Percentiles rank a stretch among this genome's conserved stretches.
Conservation (phyloP, 2,113 vertebrate genomes). For the Thryonomys swinderianus region DNA sequence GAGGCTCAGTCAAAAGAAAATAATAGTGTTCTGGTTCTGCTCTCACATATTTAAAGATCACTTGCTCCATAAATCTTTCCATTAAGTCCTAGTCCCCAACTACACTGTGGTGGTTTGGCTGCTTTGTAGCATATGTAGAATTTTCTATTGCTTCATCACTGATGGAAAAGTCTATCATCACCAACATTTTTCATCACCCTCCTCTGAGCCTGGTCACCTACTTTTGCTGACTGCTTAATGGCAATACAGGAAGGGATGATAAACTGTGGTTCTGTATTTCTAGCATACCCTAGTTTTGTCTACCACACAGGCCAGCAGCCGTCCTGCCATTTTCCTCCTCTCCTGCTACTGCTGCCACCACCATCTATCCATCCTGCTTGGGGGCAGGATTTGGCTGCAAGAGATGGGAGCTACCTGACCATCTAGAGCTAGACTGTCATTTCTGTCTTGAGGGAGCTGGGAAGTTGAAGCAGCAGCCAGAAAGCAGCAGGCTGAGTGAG, state of each 20-base stretch:
- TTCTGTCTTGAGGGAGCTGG: slow-evolving; percentile 78
- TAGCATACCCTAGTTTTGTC: slow-evolving; percentile 79
- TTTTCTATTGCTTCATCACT: slow-evolving; percentile 99
- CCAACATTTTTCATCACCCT: slow-evolving; percentile 99
- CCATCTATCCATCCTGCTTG: slow-evolving; percentile 71
- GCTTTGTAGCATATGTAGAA: slow-evolving; percentile 99
- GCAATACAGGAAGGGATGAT: slow-evolving; percentile 88
- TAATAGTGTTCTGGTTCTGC: slow-evolving; percentile 99
- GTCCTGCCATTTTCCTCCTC: slow-evolving; percentile 92
- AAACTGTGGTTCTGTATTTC: too few species aligned
- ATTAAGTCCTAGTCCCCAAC: slow-evolving; percentile 99
- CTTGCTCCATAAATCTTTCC: slow-evolving; percentile 99
- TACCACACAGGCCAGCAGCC: slow-evolving; percentile 97
- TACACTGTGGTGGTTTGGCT: slow-evolving; percentile 98
- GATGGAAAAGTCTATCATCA: slow-evolving; percentile 98
- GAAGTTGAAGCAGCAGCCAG: slow-evolving; percentile 87
- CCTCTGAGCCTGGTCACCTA: slow-evolving; percentile 97
- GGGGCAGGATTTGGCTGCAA: slow-evolving; percentile 66
- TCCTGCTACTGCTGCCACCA: slow-evolving; percentile 67
- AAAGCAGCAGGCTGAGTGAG: slow-evolving; percentile 67
- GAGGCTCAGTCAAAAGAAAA: slow-evolving; percentile 92
- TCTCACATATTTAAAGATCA: slow-evolving; percentile 99
- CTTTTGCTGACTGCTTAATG: slow-evolving; percentile 98
- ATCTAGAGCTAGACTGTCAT: slow-evolving; percentile 88
- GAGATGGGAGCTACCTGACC: slow-evolving; percentile 74